Conservation (phyloP, 2,888 invertebrate genomes). For the Drosophila subsilvestris region DNA sequence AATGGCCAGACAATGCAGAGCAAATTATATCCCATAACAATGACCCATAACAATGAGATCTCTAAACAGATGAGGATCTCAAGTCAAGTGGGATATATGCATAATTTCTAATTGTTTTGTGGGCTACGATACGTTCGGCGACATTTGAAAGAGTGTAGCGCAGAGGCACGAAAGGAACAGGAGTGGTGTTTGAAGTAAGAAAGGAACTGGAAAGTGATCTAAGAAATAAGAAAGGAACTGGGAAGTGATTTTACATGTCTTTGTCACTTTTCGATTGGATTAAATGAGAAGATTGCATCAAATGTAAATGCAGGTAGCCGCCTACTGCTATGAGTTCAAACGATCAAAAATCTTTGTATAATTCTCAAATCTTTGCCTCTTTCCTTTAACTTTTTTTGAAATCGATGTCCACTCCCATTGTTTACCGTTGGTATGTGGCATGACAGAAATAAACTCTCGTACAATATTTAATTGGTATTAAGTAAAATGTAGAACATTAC, state of each 20-base stretch:
- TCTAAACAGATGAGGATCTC: conserved; percentile 30
- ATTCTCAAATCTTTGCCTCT: not conserved
- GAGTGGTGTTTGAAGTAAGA: not conserved
- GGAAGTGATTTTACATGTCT: not conserved
- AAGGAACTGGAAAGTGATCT: not conserved
- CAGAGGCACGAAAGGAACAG: not conserved
- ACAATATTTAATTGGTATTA: conserved; percentile 59
- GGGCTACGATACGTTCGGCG: conserved; percentile 2
- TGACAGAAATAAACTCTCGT: conserved; percentile 3
- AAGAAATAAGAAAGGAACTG: too few relatives aligned
- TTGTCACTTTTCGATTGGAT: not conserved
- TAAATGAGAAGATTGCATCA: not conserved
- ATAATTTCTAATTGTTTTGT: conserved; percentile 22
- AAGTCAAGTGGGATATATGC: conserved; percentile 34
- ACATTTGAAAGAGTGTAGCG: not conserved
- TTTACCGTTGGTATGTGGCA: conserved; percentile 60
- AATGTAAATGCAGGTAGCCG: not conserved
- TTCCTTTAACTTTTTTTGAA: not conserved
- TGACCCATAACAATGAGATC: conserved; percentile 24
- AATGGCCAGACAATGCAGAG: conserved; percentile 38
- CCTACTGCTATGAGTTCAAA: not conserved
- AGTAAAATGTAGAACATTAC: conserved; percentile 70
- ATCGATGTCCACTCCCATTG: not conserved
- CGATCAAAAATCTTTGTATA: not conserved
- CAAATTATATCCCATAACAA: conserved; percentile 39